These are phyloP conservation scores for Nephrotoma appendiculata DNA, from an alignment of 2,888 invertebrate genomes.

Conservation along the genomic window DNA sequence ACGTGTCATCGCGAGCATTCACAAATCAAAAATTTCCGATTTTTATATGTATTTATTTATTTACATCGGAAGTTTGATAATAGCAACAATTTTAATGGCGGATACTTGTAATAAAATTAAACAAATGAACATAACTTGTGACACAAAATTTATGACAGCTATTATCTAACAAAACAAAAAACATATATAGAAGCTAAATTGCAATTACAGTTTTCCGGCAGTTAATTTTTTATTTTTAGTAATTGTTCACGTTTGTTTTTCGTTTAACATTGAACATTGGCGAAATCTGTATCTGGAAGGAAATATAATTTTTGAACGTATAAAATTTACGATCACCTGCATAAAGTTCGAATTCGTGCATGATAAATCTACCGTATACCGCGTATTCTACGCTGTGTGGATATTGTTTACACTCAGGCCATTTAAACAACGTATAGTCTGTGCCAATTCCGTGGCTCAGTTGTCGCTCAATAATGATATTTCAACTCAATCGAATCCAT, in stretches of 20 bases:
- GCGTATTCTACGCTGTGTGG: too few relatives aligned
- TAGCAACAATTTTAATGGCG: not conserved
- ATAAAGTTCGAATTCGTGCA: too few relatives aligned
- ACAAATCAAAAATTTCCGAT: not conserved
- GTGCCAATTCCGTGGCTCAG: too few relatives aligned
- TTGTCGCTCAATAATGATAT: too few relatives aligned
- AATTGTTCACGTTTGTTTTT: not conserved
- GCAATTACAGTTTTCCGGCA: not conserved
- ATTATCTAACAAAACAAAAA: not conserved
- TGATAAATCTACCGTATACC: too few relatives aligned
- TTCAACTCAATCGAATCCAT: too few relatives aligned
- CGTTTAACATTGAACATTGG: not conserved
- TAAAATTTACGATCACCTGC: not conserved
- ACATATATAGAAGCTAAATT: not conserved
- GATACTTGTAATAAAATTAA: not conserved
- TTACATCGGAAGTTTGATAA: not conserved
- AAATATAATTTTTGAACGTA: not conserved
- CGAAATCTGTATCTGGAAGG: not conserved
- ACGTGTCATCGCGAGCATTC: not conserved
- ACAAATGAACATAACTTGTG: not conserved
- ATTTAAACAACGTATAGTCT: too few relatives aligned
- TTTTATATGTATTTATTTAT: not conserved
- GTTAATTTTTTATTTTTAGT: not conserved
- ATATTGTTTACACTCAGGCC: too few relatives aligned
- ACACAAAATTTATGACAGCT: not conserved